Evolutionary conservation across 2,113 vertebrate species (phyloP), one percentile per base, ranked within the genome.

Genomic region (Ranitomeya imitator): DNA sequence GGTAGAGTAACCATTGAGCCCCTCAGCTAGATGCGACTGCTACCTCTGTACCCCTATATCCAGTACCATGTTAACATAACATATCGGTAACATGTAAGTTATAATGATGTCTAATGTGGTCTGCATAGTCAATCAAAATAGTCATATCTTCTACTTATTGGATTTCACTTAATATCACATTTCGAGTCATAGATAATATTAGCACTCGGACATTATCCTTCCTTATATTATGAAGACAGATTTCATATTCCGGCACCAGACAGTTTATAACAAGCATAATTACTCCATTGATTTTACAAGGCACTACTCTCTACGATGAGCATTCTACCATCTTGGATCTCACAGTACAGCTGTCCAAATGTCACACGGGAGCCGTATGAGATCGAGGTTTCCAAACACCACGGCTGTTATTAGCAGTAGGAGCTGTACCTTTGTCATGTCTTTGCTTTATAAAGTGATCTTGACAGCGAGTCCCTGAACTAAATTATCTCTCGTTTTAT

Each of bases 351-450:
- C 85, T 86, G 76, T 86, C 59, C 45, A 86, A 4, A 79, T 67
- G 76, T 65, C 85, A 86, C 74, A 59, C 0, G 45, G 60, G 37
- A 86, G 59, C 15, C 60, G 67, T 16, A 79, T 31, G 81, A 71
- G 77, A 81, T 71, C 77, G 81, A 69, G 77, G 16, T 65, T 86
- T 80, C 77, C 69, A 87, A 79, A 80, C 23, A 80, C 52, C 86
- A 69, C 78, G 26, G 78, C 60, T 71, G 79, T 60, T 80, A 81
- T 65, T 55, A 71, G 52, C n/a, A 45, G 54, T 37, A 67, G 86
- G 54, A 80, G 11, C 77, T 37, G 23, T 65, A 59, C 61, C n/a
- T 57, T 71, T 71, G 14, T 80, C 77, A 80, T 45, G 63, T 80
- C 86, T 71, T 9, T 59, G 21, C 23, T 31, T 57, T 55, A 63